Evolutionary conservation across 2,797 vertebrate species (phyloP).

Genomic region (Acomys russatus): DNA sequence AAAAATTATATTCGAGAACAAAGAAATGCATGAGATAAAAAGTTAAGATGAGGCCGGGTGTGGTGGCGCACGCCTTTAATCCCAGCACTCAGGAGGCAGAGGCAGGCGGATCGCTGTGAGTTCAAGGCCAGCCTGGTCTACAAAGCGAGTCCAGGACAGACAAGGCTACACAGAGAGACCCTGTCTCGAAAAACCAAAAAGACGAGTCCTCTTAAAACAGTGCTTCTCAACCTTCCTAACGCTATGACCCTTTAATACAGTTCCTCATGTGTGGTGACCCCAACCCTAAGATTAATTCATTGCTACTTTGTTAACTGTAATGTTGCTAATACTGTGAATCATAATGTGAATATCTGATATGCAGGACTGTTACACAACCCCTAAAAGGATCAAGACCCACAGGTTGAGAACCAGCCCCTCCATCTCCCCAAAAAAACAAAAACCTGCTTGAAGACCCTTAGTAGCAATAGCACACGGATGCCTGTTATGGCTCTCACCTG

Average conservation of each 20-base stretch:
- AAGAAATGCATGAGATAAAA: slow-evolving; percentile 64
- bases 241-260: background rate
- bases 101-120: no score
- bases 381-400: background rate
- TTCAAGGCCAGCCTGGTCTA: no score
- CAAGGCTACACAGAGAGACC: no score
- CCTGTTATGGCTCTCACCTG: background rate
- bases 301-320: background rate
- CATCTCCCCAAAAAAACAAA: background rate
- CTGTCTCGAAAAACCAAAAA: no score
- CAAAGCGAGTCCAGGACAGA: no score
- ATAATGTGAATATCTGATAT: no score
- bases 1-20: slow-evolving; percentile 55
- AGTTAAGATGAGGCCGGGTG: background rate
- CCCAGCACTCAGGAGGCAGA: no score
- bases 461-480: background rate
- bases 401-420: background rate
- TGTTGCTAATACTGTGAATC: background rate
- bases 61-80: no score
- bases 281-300: background rate
- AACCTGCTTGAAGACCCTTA: background rate
- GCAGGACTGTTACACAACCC: background rate
- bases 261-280: background rate
- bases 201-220: background rate
- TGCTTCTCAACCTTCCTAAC: no score